phyloP scores from a whole-genome alignment of 2,113 vertebrate species.

The Addax nasomaculatus region DNA sequence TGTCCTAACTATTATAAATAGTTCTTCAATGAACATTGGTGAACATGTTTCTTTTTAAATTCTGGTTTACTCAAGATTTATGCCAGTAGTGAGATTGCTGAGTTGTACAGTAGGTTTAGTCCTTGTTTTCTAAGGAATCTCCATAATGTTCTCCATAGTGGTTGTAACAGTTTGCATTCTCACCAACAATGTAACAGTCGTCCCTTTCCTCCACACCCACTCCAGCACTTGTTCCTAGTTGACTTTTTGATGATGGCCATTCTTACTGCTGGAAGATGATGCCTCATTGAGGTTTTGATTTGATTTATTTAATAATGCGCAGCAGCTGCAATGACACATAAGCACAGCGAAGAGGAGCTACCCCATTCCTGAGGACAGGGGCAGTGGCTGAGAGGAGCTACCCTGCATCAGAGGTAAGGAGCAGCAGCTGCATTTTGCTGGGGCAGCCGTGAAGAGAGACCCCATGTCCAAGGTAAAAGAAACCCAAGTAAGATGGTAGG shows the following conservation, averaged over 20 bases:
- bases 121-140: background rate
- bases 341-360: no score
- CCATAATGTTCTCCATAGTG: background rate
- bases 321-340: rapidly evolving
- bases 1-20: background rate
- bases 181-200: background rate
- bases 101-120: background rate
- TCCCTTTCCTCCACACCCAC: background rate
- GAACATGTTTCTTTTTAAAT: background rate
- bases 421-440: no score
- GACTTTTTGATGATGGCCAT: background rate
- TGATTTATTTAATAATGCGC: background rate
- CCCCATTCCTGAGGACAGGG: no score
- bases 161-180: background rate
- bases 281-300: background rate
- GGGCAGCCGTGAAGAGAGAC: no score
- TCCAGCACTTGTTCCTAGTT: background rate
- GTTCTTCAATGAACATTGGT: background rate
- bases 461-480: no score
- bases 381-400: no score
- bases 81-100: background rate
- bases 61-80: background rate
- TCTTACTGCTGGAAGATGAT: background rate
- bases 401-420: no score
- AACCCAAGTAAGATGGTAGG: no score